Evolutionary conservation across 2,797 vertebrate genomes (phyloP).

Genomic region (Percopsis omiscomaycus): DNA sequence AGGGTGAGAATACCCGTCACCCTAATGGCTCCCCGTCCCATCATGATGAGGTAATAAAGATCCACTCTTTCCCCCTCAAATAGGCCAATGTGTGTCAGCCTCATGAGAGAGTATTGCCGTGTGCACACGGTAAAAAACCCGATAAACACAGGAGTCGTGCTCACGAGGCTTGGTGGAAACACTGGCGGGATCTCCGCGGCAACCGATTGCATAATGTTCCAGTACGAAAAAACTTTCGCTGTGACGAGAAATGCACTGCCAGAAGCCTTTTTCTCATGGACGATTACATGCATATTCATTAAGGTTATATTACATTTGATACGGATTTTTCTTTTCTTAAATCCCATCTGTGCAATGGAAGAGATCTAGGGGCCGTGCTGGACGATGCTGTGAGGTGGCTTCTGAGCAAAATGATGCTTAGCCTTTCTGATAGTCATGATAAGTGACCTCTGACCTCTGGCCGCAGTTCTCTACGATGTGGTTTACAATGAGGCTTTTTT

Average conservation of each 20-base stretch:
- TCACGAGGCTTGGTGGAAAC: constrained; percentile 1
- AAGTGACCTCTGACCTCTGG: constrained; percentile 25
- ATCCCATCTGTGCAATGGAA: constrained; percentile 27
- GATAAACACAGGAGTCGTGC: background rate
- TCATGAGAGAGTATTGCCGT: constrained; percentile 24
- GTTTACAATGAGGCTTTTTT: background rate
- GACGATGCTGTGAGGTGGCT: constrained; percentile 30
- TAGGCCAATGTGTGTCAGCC: constrained; percentile 59
- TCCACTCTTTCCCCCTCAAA: constrained; percentile 47
- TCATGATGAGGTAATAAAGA: constrained; percentile 65
- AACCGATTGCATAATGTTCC: constrained; percentile 14
- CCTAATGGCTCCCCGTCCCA: constrained; percentile 64
- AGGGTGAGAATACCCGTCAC: constrained; percentile 64
- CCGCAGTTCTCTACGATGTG: constrained; percentile 8
- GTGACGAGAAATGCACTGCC: constrained; percentile 21
- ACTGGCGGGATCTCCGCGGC: constrained; percentile 13
- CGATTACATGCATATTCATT: constrained; percentile 54
- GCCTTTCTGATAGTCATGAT: constrained; percentile 1
- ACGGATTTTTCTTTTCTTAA: constrained; percentile 42
- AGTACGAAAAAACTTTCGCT: constrained; percentile 22
- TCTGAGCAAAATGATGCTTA: background rate
- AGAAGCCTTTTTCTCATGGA: constrained; percentile 21
- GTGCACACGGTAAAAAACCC: constrained; percentile 6
- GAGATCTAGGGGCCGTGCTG: constrained; percentile 27
- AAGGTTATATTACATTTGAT: constrained; percentile 35